Evolutionary conservation across 2,888 invertebrate genomes (phyloP), one percentile per base, ranked within the genome.

Genomic region (Nasonovia ribisnigri): DNA sequence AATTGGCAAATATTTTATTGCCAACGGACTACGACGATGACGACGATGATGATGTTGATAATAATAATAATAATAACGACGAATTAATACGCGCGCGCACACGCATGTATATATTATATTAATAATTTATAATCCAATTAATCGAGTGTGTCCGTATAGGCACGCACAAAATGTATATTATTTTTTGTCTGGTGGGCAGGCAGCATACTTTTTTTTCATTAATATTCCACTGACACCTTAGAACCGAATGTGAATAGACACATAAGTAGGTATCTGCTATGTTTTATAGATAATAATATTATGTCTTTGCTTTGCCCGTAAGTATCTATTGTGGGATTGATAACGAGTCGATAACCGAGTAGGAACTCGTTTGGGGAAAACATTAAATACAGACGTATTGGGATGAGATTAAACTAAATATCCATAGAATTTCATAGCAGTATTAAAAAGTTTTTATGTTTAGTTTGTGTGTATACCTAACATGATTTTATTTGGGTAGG

Each of bases 1-100:
- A 36, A 43, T 87, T 92, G 86, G 60, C 92, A 48, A 92, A 92
- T 92, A 92, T 88, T 36, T 91, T 42, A 43, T 92, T 57, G 8
- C 86, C 57, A 36, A 87, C 46, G 43, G 46, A 87, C 60, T 11
- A 91, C 29, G 86, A 46, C n/a, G 36, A 87, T 36, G 46, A 43
- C 26, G 43, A 91, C n/a, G 86, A 57, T 46, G 46, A 54, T 54
- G 29, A n/a, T 42, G 20, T 1, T 43, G 36, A 90, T 11, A 36
- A 57, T 26, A 26, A 57, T 54, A 54, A 54, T 54, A 51, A n/a
- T 42, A 36, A 57, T 26, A 26, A 57, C 20, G 20, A 51, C 51
- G 5, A 84, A 90, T 90, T 77, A 51, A 67, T n/a, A 67, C 36
- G 36, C 11, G 24, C 48, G 3, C n/a, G 36, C 54, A 10, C n/a